These are phyloP conservation scores for Drosophila persimilis DNA, from an alignment of 1,140 invertebrate genomes.

Conservation along the genomic window DNA sequence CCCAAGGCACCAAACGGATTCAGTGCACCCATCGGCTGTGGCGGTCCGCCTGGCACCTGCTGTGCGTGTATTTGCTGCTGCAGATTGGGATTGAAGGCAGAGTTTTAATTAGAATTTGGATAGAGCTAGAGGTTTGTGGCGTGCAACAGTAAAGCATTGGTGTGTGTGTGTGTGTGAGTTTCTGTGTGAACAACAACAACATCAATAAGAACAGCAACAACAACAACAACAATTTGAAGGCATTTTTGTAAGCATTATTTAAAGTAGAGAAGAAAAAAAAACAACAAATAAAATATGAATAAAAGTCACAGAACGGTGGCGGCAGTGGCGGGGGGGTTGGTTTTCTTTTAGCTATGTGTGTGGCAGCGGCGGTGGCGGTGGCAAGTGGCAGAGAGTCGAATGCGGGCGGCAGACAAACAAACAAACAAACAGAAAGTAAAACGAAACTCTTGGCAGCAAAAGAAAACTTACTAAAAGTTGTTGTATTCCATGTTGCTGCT, in stretches of 20 bases:
- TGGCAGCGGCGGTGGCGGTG: conserved; percentile 32
- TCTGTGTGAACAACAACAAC: conserved; percentile 25
- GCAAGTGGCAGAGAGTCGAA: conserved; percentile 41
- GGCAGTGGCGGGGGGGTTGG: not conserved
- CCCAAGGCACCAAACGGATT: conserved; percentile 83
- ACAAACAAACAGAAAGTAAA: conserved; percentile 26
- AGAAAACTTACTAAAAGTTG: conserved; percentile 86
- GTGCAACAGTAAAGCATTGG: conserved; percentile 41
- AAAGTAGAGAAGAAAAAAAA: conserved; percentile 3
- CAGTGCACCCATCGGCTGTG: conserved; percentile 80
- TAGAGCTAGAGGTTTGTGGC: conserved; percentile 4
- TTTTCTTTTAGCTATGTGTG: conserved; percentile 17
- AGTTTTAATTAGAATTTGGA: conserved; percentile 11
- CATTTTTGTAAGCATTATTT: conserved; percentile 36
- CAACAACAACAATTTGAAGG: conserved; percentile 36
- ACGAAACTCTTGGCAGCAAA: conserved; percentile 38
- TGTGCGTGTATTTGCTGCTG: conserved; percentile 85
- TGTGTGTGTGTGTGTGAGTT: conserved; percentile 29
- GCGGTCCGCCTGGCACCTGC: conserved; percentile 82
- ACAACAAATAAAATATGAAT: conserved; percentile 29
- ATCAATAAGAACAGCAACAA: not conserved
- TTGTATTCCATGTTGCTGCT: conserved; percentile 86
- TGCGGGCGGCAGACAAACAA: conserved; percentile 54
- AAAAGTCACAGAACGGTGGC: conserved; percentile 39
- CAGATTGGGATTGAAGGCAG: conserved; percentile 31